phyloP scores from a whole-genome alignment of 2,888 invertebrate species.

The Phrixothrix hirtus region DNA sequence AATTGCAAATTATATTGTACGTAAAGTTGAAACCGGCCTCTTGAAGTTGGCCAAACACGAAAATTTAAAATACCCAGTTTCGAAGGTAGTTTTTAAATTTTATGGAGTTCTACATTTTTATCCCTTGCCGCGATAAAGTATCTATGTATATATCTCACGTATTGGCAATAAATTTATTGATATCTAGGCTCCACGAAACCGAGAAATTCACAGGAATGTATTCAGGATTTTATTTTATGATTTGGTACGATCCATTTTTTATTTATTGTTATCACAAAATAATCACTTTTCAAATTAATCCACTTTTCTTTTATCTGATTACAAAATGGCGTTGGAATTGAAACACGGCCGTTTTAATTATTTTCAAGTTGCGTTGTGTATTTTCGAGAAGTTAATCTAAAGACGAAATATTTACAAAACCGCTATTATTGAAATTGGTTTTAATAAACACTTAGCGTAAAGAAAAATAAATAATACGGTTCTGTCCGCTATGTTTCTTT shows the following conservation, averaged over 20 bases:
- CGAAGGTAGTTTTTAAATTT: slow-evolving; percentile 31
- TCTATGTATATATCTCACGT: slow-evolving; percentile 36
- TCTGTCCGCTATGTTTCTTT: slow-evolving; percentile 26
- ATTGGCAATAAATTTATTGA: slow-evolving; percentile 36
- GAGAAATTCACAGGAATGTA: slow-evolving; percentile 30
- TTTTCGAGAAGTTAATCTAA: too few species aligned
- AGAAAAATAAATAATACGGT: slow-evolving; percentile 8
- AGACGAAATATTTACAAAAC: too few species aligned
- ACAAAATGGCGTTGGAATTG: too few species aligned
- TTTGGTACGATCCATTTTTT: slow-evolving; percentile 2
- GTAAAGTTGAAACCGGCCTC: too few species aligned
- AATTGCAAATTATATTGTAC: slow-evolving; percentile 2
- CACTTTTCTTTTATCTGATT: too few species aligned
- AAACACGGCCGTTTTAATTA: too few species aligned
- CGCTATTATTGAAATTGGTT: too few species aligned
- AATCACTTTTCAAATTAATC: too few species aligned
- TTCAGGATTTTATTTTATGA: slow-evolving; percentile 21
- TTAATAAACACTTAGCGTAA: too few species aligned
- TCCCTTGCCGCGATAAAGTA: slow-evolving; percentile 29
- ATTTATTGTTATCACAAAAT: not conserved
- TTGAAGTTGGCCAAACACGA: slow-evolving; percentile 7
- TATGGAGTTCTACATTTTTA: slow-evolving; percentile 31
- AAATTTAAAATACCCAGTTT: slow-evolving; percentile 27
- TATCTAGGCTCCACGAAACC: slow-evolving; percentile 28
- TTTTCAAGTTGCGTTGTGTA: too few species aligned